Evolutionary conservation across 23 tunicate species (phyloP), one percentile per base, ranked within the genome.

Genomic region (Diplosoma virens): DNA sequence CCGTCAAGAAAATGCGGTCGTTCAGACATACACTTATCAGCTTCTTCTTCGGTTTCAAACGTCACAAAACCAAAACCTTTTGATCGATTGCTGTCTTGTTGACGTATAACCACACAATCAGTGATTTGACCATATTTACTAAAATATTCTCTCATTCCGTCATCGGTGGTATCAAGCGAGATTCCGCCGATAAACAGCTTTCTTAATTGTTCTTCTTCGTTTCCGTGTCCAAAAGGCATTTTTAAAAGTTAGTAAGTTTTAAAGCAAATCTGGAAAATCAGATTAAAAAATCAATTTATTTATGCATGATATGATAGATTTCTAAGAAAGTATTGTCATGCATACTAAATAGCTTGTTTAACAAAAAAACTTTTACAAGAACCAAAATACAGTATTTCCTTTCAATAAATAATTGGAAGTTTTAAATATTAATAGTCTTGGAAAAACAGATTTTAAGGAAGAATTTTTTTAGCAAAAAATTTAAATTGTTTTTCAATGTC

Each of bases 51-150:
- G 0, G 71, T 76, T 77, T 88, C 83, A 69, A 60, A 88, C 4
- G 95, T 88, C 6, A 88, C 95, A 59, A 88, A 88, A 0, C 95
- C 95, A 76, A 88, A 88, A 31, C 95, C 95, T 76, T 82, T 82
- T 58, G 95, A 88, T 30, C 95, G 58, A 1, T 75, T 47, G 0
- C 78, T 67, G n/a, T 56, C 66, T 20, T 58, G 37, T 16, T 88
- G 88, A 25, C 79, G 56, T 7, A 88, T 88, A 4, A 88, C 95
- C 6, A 88, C 88, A 56, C 87, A 82, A 56, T 88, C 95, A 0
- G 75, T 60, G 22, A 88, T 53, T 1, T 76, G 46, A 31, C 95
- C 95, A 59, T 68, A 88, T 46, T 88, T 76, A 1, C 72, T 50
- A 61, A 88, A 88, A 60, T 75, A 88, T 16, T 32, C 67, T 14